Evolutionary conservation across 1,140 invertebrate species (phyloP).

Genomic region (Drosophila repletoides): DNA sequence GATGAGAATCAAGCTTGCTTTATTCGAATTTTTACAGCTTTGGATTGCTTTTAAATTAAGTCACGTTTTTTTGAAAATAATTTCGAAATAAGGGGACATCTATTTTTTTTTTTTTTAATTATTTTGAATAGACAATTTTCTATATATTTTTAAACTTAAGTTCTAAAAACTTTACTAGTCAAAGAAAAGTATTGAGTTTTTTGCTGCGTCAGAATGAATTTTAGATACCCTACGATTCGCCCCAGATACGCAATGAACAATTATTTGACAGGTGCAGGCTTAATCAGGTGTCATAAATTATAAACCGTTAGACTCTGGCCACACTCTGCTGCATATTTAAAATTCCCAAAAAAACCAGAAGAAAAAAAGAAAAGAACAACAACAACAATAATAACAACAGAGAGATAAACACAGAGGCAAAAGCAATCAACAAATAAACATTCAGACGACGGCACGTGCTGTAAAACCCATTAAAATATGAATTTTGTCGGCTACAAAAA

Average conservation of each 20-base stretch:
- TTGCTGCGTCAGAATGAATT: no score
- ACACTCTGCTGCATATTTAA: conserved; percentile 26
- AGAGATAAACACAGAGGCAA: conserved; percentile 29
- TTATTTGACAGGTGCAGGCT: conserved; percentile 35
- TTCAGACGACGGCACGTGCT: conserved; percentile 59
- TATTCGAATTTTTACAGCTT: no score
- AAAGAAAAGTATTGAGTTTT: no score
- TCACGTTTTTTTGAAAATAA: no score
- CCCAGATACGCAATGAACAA: conserved; percentile 3
- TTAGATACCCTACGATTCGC: background rate
- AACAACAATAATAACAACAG: conserved; percentile 21
- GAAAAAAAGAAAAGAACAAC: background rate
- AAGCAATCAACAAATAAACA: conserved; percentile 57
- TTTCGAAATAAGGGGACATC: no score
- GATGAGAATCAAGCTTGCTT: no score
- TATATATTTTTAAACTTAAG: no score
- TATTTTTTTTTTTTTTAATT: no score
- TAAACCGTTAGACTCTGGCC: conserved; percentile 36
- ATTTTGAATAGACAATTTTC: no score
- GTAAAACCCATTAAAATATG: conserved; percentile 73
- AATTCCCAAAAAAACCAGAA: conserved; percentile 16
- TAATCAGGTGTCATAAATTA: conserved; percentile 54
- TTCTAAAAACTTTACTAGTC: no score
- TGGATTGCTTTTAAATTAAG: no score
- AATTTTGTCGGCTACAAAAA: conserved; percentile 44